Percentiles rank a stretch among this genome's conserved stretches.
phyloP scores from a whole-genome alignment of 2,888 invertebrate genomes.

The Cremastobaeus sp. region DNA sequence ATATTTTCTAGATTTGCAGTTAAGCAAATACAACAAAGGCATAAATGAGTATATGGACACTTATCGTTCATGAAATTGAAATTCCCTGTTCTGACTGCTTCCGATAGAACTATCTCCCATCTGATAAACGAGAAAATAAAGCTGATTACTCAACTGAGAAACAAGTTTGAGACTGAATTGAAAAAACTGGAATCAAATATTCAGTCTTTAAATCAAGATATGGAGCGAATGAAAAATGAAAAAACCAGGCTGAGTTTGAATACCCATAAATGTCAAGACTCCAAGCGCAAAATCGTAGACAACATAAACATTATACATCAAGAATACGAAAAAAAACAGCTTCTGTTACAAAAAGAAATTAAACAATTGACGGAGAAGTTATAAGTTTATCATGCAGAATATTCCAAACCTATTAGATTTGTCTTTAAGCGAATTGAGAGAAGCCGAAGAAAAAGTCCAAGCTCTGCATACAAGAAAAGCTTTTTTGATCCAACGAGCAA shows the following conservation, averaged over 20 bases:
- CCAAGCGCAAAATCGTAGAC: conserved; percentile 3
- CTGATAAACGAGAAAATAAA: conserved; percentile 5
- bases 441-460: conserved; percentile 6
- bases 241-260: neutral
- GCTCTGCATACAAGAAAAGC: too few relatives aligned
- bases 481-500: neutral
- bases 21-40: conserved; percentile 13
- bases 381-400: too few relatives aligned
- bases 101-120: neutral
- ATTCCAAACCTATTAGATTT: neutral
- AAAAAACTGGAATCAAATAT: neutral
- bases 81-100: conserved; percentile 6
- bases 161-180: neutral
- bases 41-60: neutral
- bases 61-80: conserved; percentile 13
- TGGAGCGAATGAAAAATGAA: conserved; percentile 4
- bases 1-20: conserved; percentile 12
- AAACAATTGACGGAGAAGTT: neutral
- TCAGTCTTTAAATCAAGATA: neutral
- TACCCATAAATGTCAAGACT: neutral
- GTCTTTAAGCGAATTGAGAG: neutral
- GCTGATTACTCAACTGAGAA: neutral
- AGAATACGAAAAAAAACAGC: neutral
- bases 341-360: conserved; percentile 2
- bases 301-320: neutral